Conservation (phyloP, 1,140 invertebrate species). For the Chionoecetes opilio region DNA sequence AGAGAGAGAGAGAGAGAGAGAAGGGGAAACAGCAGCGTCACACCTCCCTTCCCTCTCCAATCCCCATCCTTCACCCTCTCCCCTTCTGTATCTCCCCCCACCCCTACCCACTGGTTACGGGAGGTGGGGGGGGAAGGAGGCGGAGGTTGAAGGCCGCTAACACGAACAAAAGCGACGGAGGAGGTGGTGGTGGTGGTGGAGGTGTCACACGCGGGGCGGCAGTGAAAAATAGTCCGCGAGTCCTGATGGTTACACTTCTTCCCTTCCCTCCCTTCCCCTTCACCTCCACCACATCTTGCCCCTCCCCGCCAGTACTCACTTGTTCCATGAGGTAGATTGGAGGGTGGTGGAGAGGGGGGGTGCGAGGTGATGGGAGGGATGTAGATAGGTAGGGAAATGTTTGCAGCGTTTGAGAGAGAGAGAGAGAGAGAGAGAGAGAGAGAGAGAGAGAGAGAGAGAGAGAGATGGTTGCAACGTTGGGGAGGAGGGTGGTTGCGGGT, state of each 20-base stretch:
- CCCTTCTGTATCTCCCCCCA: neutral
- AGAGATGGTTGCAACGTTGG: constrained; percentile 23
- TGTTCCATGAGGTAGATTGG: neutral
- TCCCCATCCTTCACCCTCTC: neutral
- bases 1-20: too few species aligned
- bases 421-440: neutral
- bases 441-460: neutral
- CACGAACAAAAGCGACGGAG: constrained; percentile 38
- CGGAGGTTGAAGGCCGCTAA: constrained; percentile 24
- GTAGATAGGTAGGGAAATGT: too few species aligned
- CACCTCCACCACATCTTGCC: neutral
- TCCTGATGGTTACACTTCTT: constrained; percentile 8
- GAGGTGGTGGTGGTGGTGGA: neutral
- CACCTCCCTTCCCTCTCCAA: too few species aligned
- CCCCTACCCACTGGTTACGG: neutral
- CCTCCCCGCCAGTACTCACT: neutral
- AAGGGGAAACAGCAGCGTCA: too few species aligned
- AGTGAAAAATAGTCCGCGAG: neutral
- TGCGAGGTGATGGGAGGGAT: too few species aligned
- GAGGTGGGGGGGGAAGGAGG: neutral
- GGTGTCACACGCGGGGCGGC: constrained; percentile 54
- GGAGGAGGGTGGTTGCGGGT: constrained; percentile 66
- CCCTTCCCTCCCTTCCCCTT: neutral
- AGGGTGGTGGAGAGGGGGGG: neutral
- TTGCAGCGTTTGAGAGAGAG: neutral